A percentile compares a stretch with the other conserved stretches of the same genome.
These are phyloP conservation scores for Lethenteron reissneri DNA, from an alignment of 2,113 vertebrate species.

Conservation along the genomic window DNA sequence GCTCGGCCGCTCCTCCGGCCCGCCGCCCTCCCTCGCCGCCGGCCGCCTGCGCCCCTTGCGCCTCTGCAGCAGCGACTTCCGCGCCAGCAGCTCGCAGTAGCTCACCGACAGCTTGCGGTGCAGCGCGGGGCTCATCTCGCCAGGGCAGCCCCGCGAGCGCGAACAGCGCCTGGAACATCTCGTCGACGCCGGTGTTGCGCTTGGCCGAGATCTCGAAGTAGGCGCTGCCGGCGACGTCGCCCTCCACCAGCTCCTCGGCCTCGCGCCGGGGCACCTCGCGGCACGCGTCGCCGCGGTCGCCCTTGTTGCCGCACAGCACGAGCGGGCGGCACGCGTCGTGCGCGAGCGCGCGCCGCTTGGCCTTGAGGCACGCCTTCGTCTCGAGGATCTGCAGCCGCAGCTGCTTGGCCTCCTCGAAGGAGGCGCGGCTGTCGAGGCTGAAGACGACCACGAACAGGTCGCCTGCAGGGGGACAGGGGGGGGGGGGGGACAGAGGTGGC, in stretches of 20 bases:
- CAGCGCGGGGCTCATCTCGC: slow-evolving; percentile 89
- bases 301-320: slow-evolving; percentile 86
- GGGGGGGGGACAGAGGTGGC: background rate
- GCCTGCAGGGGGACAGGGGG: slow-evolving; percentile 23
- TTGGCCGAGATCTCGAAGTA: slow-evolving; percentile 96
- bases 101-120: slow-evolving; percentile 55
- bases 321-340: slow-evolving; percentile 44
- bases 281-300: too few species aligned
- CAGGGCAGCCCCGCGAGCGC: slow-evolving; percentile 71
- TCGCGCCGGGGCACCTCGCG: too few species aligned
- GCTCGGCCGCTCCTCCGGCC: slow-evolving; percentile 16
- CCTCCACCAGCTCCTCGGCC: too few species aligned
- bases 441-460: slow-evolving; percentile 91
- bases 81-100: too few species aligned
- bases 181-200: slow-evolving; percentile 73
- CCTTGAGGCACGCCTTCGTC: slow-evolving; percentile 73
- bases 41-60: slow-evolving; percentile 13
- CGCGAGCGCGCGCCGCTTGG: slow-evolving; percentile 60
- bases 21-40: slow-evolving; percentile 35
- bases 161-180: slow-evolving; percentile 84
- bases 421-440: slow-evolving; percentile 81
- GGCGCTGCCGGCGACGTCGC: slow-evolving; percentile 11
- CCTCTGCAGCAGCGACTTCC: too few species aligned
- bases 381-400: slow-evolving; percentile 83
- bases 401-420: slow-evolving; percentile 84